A percentile compares a stretch with the other conserved stretches of the same genome.
These are phyloP conservation scores for Cyanoliseus patagonus DNA, from an alignment of 2,113 vertebrate genomes.

Conservation along the genomic window DNA sequence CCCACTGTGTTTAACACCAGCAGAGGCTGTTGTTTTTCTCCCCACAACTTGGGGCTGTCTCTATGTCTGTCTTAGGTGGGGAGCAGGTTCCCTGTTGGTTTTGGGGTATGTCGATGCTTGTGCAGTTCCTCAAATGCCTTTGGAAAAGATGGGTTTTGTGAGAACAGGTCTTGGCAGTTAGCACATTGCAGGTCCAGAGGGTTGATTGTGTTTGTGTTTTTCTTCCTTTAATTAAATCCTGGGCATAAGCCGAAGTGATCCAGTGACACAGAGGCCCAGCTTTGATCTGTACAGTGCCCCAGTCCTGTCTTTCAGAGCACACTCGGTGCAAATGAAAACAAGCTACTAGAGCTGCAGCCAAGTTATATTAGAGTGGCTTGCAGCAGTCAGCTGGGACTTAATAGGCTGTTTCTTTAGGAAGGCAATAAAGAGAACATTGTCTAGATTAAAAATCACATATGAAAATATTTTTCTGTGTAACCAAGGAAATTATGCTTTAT, in stretches of 20 bases:
- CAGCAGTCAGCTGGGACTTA: conserved; percentile 22
- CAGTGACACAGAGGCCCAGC: not conserved
- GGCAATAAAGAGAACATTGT: conserved; percentile 49
- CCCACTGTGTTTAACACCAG: not conserved
- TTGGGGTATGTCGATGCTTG: not conserved
- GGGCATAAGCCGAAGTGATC: not conserved
- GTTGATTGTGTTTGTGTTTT: conserved; percentile 19
- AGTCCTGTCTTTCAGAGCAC: not conserved
- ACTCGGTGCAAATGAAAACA: conserved; percentile 3
- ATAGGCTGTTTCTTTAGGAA: conserved; percentile 32
- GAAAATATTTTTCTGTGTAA: conserved; percentile 28
- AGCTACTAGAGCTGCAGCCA: conserved; percentile 46
- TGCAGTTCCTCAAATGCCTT: not conserved
- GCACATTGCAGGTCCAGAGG: fast-evolving
- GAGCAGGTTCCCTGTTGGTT: not conserved
- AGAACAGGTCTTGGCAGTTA: not conserved
- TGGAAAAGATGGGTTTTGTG: not conserved
- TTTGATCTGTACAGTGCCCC: conserved; percentile 26
- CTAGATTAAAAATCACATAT: conserved; percentile 22
- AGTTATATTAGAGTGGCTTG: conserved; percentile 1
- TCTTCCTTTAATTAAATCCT: conserved; percentile 34
- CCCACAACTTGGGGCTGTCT: not conserved
- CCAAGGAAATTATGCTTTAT: conserved; percentile 10
- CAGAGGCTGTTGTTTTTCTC: not conserved
- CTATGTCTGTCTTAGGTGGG: not conserved